These are phyloP conservation scores for Zosterops pallidus DNA, from an alignment of 2,113 vertebrate genomes.

Conservation along the genomic window DNA sequence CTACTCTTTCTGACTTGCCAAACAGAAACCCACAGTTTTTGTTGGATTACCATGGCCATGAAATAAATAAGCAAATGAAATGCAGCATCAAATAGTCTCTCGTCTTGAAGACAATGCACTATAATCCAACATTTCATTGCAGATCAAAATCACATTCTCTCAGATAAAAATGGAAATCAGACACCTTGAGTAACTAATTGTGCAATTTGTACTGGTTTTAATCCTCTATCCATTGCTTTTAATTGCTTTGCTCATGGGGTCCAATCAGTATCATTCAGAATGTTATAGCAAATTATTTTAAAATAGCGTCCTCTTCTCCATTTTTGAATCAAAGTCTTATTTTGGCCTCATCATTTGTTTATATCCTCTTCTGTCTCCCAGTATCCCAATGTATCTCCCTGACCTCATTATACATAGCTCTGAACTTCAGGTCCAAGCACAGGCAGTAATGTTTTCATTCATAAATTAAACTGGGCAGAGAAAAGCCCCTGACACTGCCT, in stretches of 20 bases:
- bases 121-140: not conserved
- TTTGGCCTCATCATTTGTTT: not conserved
- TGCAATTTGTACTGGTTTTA: not conserved
- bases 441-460: not conserved
- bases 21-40: not conserved
- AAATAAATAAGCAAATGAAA: not conserved
- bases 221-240: not conserved
- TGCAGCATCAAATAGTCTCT: not conserved
- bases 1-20: not conserved
- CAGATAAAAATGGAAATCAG: not conserved
- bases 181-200: not conserved
- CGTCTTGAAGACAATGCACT: not conserved
- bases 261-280: not conserved
- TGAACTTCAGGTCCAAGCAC: not conserved
- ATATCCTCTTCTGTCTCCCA: not conserved
- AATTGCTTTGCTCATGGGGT: not conserved
- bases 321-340: not conserved
- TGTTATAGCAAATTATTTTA: not conserved
- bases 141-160: not conserved
- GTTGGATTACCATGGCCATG: not conserved
- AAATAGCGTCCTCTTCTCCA: not conserved
- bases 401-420: not conserved
- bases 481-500: not conserved
- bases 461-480: not conserved
- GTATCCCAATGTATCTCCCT: not conserved